phyloP scores from a whole-genome alignment of 2,888 invertebrate genomes.

The Sthenelais limicola region DNA sequence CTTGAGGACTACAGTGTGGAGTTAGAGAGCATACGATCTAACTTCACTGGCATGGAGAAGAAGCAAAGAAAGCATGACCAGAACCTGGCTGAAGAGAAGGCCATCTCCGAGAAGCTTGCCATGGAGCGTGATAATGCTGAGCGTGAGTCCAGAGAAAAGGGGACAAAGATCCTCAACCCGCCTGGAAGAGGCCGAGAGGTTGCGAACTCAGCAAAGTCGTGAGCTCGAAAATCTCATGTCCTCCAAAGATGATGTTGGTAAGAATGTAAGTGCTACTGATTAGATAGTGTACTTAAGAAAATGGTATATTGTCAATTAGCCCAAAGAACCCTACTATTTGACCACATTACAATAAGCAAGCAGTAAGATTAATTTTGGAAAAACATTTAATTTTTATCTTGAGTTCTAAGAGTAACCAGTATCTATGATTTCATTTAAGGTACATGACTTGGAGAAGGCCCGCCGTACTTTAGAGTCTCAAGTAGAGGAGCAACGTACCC shows the following conservation, averaged over 20 bases:
- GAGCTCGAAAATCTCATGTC: slow-evolving; percentile 98
- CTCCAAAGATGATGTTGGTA: slow-evolving; percentile 97
- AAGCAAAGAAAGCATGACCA: slow-evolving; percentile 99
- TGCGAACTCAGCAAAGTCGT: slow-evolving; percentile 86
- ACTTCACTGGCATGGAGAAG: slow-evolving; percentile 91
- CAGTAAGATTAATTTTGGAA: too few species aligned
- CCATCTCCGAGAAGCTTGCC: slow-evolving; percentile 77
- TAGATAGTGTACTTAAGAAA: background rate
- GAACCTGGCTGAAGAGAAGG: slow-evolving; percentile 77
- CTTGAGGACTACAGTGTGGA: slow-evolving; percentile 96
- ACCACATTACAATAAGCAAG: too few species aligned
- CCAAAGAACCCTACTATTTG: too few species aligned
- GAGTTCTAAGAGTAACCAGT: too few species aligned
- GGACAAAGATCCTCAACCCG: slow-evolving; percentile 93
- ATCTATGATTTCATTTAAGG: too few species aligned
- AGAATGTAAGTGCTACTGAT: slow-evolving; percentile 82
- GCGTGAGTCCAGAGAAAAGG: slow-evolving; percentile 96
- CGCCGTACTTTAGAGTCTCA: slow-evolving; percentile 95
- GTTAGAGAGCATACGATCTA: slow-evolving; percentile 91
- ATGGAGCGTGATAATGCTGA: slow-evolving; percentile 92
- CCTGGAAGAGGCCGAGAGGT: slow-evolving; percentile 90
- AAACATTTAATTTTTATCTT: too few species aligned
- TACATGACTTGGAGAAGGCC: slow-evolving; percentile 97
- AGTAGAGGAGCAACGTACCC: slow-evolving; percentile 84
- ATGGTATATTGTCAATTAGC: slow-evolving; percentile 9